Percentiles rank a stretch among this genome's conserved stretches.
These are phyloP conservation scores for Nipponacmea schrenckii DNA, from an alignment of 2,888 invertebrate species.

Conservation along the genomic window DNA sequence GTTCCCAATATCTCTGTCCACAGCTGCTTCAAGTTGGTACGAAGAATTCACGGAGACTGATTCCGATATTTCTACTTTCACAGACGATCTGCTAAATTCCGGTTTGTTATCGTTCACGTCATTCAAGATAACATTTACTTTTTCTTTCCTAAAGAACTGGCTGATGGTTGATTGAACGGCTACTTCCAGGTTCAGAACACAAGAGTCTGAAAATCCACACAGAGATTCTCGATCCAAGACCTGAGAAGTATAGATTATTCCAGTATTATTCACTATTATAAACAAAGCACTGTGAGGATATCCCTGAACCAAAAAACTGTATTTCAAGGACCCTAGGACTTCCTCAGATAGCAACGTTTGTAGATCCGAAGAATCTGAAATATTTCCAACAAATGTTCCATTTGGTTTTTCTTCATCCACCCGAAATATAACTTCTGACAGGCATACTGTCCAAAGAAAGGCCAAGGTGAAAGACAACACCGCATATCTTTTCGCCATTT, in stretches of 20 bases:
- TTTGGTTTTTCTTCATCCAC: constrained; percentile 47
- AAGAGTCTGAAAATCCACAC: constrained; percentile 30
- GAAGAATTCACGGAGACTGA: constrained; percentile 38
- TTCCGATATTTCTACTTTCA: constrained; percentile 42
- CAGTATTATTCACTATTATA: constrained; percentile 82
- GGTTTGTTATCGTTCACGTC: constrained; percentile 48
- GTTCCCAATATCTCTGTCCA: constrained; percentile 44
- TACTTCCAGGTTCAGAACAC: constrained; percentile 32
- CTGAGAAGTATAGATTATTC: constrained; percentile 79
- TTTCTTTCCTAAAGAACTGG: constrained; percentile 72
- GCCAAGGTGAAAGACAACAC: too few species aligned
- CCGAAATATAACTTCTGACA: constrained; percentile 12
- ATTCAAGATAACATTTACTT: constrained; percentile 31
- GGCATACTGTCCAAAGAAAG: too few species aligned
- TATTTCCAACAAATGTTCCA: constrained; percentile 46
- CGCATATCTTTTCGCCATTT: too few species aligned
- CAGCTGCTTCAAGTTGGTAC: constrained; percentile 40
- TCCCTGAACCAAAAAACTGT: constrained; percentile 33
- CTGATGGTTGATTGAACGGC: constrained; percentile 34
- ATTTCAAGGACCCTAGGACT: constrained; percentile 36
- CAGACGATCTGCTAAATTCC: constrained; percentile 25
- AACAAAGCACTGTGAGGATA: constrained; percentile 74
- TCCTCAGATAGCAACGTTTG: constrained; percentile 30
- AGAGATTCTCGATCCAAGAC: constrained; percentile 34
- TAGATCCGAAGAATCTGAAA: constrained; percentile 64